These are phyloP conservation scores for Apodemia duryi DNA, from an alignment of 2,888 invertebrate genomes.

Conservation along the genomic window DNA sequence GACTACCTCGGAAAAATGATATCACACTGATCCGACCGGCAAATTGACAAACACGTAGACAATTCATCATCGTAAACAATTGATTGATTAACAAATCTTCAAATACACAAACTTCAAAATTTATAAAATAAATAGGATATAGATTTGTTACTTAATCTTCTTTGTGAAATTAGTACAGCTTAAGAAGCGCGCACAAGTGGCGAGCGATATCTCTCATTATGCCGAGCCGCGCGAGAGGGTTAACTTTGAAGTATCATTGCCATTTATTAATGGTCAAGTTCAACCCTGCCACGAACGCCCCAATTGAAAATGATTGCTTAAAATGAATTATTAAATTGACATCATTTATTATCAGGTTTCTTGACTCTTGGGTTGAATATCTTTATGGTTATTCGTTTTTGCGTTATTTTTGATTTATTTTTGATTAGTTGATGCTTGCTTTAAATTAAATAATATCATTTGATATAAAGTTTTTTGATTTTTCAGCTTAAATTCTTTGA, in stretches of 20 bases:
- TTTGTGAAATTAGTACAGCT: slow-evolving; percentile 25
- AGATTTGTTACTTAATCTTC: slow-evolving; percentile 16
- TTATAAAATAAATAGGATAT: background rate
- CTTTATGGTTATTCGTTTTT: background rate
- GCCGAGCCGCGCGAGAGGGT: slow-evolving; percentile 53
- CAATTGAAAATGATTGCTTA: slow-evolving; percentile 66
- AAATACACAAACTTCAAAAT: background rate
- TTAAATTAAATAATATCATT: slow-evolving; percentile 51
- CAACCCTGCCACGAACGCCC: slow-evolving; percentile 45
- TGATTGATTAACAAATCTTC: background rate
- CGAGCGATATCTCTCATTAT: slow-evolving; percentile 60
- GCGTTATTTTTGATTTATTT: background rate
- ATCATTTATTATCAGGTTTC: slow-evolving; percentile 50
- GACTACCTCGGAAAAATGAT: too few relatives aligned
- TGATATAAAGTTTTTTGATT: slow-evolving; percentile 37
- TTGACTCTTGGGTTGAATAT: slow-evolving; percentile 1
- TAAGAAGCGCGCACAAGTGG: slow-evolving; percentile 40
- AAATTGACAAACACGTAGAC: too few relatives aligned
- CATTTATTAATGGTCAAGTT: slow-evolving; percentile 78
- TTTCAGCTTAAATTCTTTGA: background rate
- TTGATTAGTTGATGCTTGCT: background rate
- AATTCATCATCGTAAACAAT: too few relatives aligned
- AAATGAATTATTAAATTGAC: slow-evolving; percentile 72
- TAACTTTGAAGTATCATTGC: slow-evolving; percentile 77
- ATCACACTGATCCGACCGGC: too few relatives aligned